Conservation (phyloP, 2,113 vertebrate genomes). For the Hucho hucho region DNA sequence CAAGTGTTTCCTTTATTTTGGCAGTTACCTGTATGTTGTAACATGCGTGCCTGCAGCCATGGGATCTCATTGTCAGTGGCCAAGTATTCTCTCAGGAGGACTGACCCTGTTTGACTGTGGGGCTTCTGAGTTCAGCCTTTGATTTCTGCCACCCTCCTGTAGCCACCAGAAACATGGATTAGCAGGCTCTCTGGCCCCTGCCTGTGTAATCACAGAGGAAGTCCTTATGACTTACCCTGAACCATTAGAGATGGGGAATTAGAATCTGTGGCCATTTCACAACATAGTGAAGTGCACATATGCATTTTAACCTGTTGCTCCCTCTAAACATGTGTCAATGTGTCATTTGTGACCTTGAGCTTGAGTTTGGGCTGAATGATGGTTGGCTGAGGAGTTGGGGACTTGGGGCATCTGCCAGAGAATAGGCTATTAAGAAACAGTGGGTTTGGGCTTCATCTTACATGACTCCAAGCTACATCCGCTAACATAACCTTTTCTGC, state of each 20-base stretch:
- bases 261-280: too few relatives aligned
- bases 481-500: conserved; percentile 12
- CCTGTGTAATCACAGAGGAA: too few relatives aligned
- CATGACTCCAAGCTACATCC: conserved; percentile 13
- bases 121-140: conserved; percentile 21
- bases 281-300: too few relatives aligned
- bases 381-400: neutral
- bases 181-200: neutral
- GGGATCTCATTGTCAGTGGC: conserved; percentile 35
- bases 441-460: conserved; percentile 18
- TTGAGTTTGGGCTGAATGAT: too few relatives aligned
- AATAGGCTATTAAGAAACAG: conserved; percentile 14
- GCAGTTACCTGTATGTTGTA: conserved; percentile 25
- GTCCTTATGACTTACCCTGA: too few relatives aligned
- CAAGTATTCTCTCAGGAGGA: conserved; percentile 53
- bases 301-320: too few relatives aligned
- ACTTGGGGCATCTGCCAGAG: conserved; percentile 10
- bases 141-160: conserved; percentile 17
- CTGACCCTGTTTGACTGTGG: conserved; percentile 32
- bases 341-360: too few relatives aligned
- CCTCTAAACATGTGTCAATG: too few relatives aligned
- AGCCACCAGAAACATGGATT: neutral
- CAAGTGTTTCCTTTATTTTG: too few relatives aligned
- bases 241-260: too few relatives aligned
- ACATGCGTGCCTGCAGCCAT: conserved; percentile 52